These are phyloP conservation scores for Magallana nippona DNA, from an alignment of 2,888 invertebrate species.

Conservation along the genomic window DNA sequence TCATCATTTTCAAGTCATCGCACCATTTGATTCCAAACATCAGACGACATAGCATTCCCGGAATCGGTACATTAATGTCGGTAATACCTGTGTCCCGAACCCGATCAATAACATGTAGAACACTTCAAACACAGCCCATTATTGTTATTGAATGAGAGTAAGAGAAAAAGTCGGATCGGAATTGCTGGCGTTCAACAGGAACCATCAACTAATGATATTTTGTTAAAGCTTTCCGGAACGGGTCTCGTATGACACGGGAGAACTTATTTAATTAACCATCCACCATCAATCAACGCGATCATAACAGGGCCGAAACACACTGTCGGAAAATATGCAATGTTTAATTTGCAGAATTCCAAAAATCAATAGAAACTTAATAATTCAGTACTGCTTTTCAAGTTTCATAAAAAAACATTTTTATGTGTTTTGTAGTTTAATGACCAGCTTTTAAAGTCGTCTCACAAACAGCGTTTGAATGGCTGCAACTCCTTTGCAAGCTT, in stretches of 20 bases:
- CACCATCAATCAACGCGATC: slow-evolving; percentile 41
- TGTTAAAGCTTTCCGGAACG: slow-evolving; percentile 52
- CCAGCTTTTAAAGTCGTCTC: slow-evolving; percentile 21
- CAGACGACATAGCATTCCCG: slow-evolving; percentile 39
- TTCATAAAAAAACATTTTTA: slow-evolving; percentile 12
- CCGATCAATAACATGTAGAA: slow-evolving; percentile 32
- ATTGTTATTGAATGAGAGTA: slow-evolving; percentile 42
- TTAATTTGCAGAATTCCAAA: slow-evolving; percentile 30
- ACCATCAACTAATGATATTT: slow-evolving; percentile 56
- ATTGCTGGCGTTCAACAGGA: slow-evolving; percentile 47
- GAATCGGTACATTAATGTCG: slow-evolving; percentile 48
- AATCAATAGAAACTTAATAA: slow-evolving; percentile 30
- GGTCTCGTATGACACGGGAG: slow-evolving; percentile 50
- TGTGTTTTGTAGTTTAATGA: slow-evolving; percentile 27
- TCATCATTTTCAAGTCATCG: slow-evolving; percentile 35
- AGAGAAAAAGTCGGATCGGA: slow-evolving; percentile 48
- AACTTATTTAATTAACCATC: slow-evolving; percentile 50
- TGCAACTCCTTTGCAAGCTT: not conserved
- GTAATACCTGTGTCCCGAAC: slow-evolving; percentile 44
- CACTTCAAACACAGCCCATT: slow-evolving; percentile 43
- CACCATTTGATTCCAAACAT: slow-evolving; percentile 34
- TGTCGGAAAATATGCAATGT: slow-evolving; percentile 30
- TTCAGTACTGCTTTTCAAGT: slow-evolving; percentile 30
- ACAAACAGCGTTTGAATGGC: not conserved
- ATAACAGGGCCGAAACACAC: slow-evolving; percentile 20